These are phyloP conservation scores for Globia sparganii DNA, from an alignment of 2,888 invertebrate species.

Conservation along the genomic window DNA sequence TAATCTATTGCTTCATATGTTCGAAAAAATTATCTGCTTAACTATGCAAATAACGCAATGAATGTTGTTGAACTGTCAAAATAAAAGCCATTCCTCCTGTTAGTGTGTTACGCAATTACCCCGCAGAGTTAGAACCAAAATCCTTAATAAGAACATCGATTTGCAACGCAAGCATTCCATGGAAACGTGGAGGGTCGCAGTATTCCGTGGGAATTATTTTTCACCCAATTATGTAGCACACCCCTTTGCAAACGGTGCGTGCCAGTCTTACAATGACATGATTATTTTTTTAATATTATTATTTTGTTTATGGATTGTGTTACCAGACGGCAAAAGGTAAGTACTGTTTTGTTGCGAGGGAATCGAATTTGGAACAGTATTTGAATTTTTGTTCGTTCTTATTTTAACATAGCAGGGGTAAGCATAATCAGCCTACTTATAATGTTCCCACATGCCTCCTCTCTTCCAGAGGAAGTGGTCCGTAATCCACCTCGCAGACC, in stretches of 20 bases:
- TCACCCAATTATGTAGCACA: conserved; percentile 35
- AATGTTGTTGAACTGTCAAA: neutral
- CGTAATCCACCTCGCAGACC: too few relatives aligned
- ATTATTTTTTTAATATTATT: conserved; percentile 45
- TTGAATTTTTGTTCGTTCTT: conserved; percentile 9
- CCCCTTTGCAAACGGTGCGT: conserved; percentile 66
- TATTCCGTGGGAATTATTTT: conserved; percentile 70
- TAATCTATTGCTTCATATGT: neutral
- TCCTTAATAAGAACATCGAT: conserved; percentile 25
- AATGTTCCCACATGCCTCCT: too few relatives aligned
- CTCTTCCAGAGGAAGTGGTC: too few relatives aligned
- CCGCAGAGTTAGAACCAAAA: neutral
- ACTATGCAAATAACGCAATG: too few relatives aligned
- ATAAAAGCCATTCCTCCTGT: too few relatives aligned
- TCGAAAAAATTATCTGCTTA: neutral
- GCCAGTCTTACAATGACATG: conserved; percentile 62
- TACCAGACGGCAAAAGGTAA: conserved; percentile 2
- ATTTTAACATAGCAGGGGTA: neutral
- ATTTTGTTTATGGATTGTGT: conserved; percentile 33
- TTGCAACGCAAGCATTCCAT: conserved; percentile 37
- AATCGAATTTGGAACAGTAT: conserved; percentile 16
- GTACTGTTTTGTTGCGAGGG: conserved; percentile 16
- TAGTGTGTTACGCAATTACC: neutral
- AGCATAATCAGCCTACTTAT: too few relatives aligned
- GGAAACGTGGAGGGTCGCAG: conserved; percentile 53